These are phyloP conservation scores for Oostethus manadensis DNA, from an alignment of 2,113 vertebrate species.

Conservation along the genomic window DNA sequence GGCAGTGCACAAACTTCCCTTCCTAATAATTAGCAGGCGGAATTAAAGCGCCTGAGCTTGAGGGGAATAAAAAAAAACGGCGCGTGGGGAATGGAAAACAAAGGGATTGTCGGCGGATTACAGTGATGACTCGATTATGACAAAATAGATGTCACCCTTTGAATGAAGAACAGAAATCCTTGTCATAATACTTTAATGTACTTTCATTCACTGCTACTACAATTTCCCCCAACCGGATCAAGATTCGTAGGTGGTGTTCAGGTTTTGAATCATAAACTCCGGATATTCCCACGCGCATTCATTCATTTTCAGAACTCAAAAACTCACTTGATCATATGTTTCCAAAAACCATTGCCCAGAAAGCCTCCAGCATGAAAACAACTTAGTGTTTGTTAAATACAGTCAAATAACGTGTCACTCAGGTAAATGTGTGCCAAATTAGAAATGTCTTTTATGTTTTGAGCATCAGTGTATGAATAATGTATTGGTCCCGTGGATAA, in stretches of 20 bases:
- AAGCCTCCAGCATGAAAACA: too few species aligned
- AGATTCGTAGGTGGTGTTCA: too few species aligned
- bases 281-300: background rate
- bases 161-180: background rate
- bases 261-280: too few species aligned
- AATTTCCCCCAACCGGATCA: background rate
- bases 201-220: background rate
- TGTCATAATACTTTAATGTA: background rate
- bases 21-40: conserved; percentile 27
- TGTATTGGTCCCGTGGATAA: background rate
- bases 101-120: conserved; percentile 15
- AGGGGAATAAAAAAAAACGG: conserved; percentile 32
- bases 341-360: too few species aligned
- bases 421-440: background rate
- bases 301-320: background rate
- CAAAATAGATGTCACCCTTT: background rate
- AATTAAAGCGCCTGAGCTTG: conserved; percentile 30
- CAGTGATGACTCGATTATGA: conserved; percentile 10
- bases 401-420: background rate
- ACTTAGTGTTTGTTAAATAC: background rate
- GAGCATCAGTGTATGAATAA: background rate
- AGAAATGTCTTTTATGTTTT: background rate
- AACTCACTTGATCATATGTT: too few species aligned
- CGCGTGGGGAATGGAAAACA: conserved; percentile 33
- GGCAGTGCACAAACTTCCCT: conserved; percentile 7